A percentile compares a stretch with the other conserved stretches of the same genome.
These are phyloP conservation scores for Tadarida brasiliensis DNA, from an alignment of 2,797 vertebrate species.

Conservation along the genomic window DNA sequence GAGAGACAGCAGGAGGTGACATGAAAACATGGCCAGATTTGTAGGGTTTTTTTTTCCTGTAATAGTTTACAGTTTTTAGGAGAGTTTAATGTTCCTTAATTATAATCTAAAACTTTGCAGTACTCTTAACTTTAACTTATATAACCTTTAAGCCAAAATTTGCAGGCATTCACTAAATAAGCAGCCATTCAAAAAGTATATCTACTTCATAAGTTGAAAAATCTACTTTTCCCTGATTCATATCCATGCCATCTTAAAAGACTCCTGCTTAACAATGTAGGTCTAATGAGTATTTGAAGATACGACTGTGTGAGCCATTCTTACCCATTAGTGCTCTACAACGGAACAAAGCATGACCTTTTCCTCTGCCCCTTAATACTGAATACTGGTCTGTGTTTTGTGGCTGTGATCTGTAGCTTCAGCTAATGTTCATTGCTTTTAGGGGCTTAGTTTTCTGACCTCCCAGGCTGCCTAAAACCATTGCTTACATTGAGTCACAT, in stretches of 20 bases:
- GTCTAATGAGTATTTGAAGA: not conserved
- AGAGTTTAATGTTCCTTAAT: not conserved
- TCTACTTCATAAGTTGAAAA: not conserved
- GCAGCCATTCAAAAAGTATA: not conserved
- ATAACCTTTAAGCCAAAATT: not conserved
- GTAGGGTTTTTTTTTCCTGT: not conserved
- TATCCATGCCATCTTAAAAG: not conserved
- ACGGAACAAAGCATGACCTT: conserved; percentile 17
- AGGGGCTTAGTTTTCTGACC: conserved; percentile 18
- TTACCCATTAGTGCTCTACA: not conserved
- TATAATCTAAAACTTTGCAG: not conserved
- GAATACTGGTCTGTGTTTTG: not conserved
- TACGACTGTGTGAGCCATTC: not conserved
- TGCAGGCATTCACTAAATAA: not conserved
- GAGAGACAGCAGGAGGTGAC: not conserved
- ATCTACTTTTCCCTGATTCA: not conserved
- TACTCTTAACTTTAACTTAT: not conserved
- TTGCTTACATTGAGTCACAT: not conserved
- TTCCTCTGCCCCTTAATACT: not conserved
- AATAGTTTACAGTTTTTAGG: not conserved
- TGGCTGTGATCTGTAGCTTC: conserved; percentile 31
- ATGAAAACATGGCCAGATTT: not conserved
- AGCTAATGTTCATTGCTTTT: not conserved
- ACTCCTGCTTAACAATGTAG: not conserved
- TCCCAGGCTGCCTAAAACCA: not conserved